Percentiles rank a stretch among this genome's conserved stretches.
These are phyloP conservation scores for Apotomis turbidana DNA, from an alignment of 2,888 invertebrate genomes.

Conservation along the genomic window DNA sequence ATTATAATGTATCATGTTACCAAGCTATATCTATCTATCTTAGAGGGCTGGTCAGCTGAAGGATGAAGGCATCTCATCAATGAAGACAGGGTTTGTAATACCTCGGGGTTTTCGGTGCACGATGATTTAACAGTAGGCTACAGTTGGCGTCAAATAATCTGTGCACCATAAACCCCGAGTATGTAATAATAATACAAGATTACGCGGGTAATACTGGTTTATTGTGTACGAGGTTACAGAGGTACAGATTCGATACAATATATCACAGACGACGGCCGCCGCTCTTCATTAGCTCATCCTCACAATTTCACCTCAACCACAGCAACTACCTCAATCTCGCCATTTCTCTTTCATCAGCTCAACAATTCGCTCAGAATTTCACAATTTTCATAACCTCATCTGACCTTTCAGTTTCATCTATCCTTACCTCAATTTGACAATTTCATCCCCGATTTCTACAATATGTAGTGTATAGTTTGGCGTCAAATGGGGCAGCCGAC, in stretches of 20 bases:
- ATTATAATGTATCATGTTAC: too few species aligned
- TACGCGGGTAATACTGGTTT: slow-evolving; percentile 63
- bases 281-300: slow-evolving; percentile 25
- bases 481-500: slow-evolving; percentile 27
- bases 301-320: slow-evolving; percentile 4
- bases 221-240: slow-evolving; percentile 60
- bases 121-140: too few species aligned
- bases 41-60: too few species aligned
- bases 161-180: too few species aligned
- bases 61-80: too few species aligned
- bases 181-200: slow-evolving; percentile 9
- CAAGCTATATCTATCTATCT: too few species aligned
- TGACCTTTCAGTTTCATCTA: background rate
- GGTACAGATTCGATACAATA: slow-evolving; percentile 41
- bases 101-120: too few species aligned
- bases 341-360: too few species aligned
- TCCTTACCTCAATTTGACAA: background rate
- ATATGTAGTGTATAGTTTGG: slow-evolving; percentile 15
- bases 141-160: background rate
- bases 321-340: background rate
- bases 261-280: slow-evolving; percentile 45
- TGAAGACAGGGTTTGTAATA: too few species aligned
- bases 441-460: background rate
- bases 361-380: background rate
- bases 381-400: background rate